Evolutionary conservation across 35 echinoderm and acorn worm species (phyloP).

Genomic region (Eucidaris tribuloides): DNA sequence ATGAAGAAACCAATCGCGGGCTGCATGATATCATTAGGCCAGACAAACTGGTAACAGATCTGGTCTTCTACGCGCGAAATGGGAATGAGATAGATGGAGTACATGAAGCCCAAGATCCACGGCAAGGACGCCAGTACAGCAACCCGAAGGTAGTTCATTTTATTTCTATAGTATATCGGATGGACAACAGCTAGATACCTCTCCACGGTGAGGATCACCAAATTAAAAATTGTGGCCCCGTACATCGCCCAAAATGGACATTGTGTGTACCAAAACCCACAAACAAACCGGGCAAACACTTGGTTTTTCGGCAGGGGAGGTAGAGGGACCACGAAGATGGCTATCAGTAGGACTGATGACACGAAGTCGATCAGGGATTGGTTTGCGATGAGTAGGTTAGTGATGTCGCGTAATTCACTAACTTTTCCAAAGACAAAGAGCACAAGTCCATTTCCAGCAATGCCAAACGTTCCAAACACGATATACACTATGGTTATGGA

Average conservation of each 20-base stretch:
- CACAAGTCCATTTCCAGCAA: constrained; percentile 29
- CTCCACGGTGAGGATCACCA: constrained; percentile 30
- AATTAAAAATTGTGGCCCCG: background rate
- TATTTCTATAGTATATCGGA: constrained; percentile 11
- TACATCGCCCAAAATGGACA: constrained; percentile 22
- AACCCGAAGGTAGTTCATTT: background rate
- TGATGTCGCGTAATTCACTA: background rate
- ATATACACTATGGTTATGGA: constrained; percentile 20
- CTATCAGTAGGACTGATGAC: constrained; percentile 45
- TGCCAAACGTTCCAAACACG: constrained; percentile 18
- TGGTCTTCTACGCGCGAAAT: background rate
- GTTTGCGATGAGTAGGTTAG: constrained; percentile 70
- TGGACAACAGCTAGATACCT: constrained; percentile 31
- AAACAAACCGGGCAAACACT: background rate
- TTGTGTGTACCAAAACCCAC: constrained; percentile 20
- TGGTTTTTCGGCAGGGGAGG: background rate
- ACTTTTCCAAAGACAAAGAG: constrained; percentile 8
- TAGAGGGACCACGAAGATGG: constrained; percentile 14
- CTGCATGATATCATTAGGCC: background rate
- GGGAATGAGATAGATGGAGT: background rate
- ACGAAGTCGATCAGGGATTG: constrained; percentile 68
- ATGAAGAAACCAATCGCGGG: background rate
- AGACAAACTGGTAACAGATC: background rate
- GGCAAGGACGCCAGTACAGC: background rate
- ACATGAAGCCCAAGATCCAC: background rate